Evolutionary conservation across 2,113 vertebrate genomes (phyloP).

Genomic region (Ailuropoda melanoleuca): DNA sequence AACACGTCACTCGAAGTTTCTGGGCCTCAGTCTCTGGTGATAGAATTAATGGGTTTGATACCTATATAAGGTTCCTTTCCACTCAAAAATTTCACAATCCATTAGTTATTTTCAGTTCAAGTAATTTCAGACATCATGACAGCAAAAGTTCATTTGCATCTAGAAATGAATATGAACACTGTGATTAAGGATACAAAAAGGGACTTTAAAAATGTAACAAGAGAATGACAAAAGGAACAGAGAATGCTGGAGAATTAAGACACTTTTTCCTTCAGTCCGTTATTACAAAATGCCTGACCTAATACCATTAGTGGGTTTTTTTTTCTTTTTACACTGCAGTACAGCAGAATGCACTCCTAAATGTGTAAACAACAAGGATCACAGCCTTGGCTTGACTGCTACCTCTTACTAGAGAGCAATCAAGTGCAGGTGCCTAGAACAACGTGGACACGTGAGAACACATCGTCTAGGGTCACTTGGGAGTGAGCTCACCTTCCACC

Average conservation of each 20-base stretch:
- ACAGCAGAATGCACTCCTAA: neutral
- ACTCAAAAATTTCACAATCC: neutral
- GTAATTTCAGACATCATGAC: neutral
- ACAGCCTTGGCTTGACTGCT: neutral
- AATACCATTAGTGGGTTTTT: neutral
- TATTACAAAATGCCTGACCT: neutral
- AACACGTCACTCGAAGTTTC: neutral
- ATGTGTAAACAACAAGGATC: neutral
- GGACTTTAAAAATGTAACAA: neutral
- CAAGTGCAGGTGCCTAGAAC: neutral
- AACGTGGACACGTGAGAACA: neutral
- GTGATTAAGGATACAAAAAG: neutral
- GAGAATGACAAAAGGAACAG: neutral
- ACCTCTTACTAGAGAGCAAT: neutral
- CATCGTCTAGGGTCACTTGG: neutral
- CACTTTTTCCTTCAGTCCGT: neutral
- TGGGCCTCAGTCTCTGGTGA: neutral
- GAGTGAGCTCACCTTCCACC: slow-evolving; percentile 91
- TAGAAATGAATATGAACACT: neutral
- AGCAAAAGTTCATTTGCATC: slow-evolving; percentile 19
- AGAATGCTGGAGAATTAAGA: neutral
- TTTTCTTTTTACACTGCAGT: neutral
- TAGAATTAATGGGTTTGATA: neutral
- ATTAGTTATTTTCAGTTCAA: neutral
- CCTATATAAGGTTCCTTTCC: neutral